A percentile compares a stretch with the other conserved stretches of the same genome.
Evolutionary conservation across 2,888 invertebrate genomes (phyloP).

Genomic region (Himalopsyche anomala): DNA sequence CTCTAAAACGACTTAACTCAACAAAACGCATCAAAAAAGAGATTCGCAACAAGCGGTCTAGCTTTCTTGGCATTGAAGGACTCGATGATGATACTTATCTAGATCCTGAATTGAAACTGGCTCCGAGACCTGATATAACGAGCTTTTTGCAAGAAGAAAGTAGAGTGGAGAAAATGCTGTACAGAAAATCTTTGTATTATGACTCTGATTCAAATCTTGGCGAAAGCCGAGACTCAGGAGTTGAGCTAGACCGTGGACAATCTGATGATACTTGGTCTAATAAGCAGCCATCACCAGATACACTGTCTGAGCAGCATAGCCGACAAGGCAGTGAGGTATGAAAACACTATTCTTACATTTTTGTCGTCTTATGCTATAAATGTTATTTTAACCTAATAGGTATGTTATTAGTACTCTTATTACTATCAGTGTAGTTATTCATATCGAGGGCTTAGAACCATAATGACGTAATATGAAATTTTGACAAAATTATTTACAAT

Average conservation of each 20-base stretch:
- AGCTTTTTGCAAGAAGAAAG: slow-evolving; percentile 88
- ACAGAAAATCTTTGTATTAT: slow-evolving; percentile 83
- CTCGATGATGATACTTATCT: slow-evolving; percentile 82
- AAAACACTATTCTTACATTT: not conserved
- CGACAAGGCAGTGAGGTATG: slow-evolving; percentile 86
- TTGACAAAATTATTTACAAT: no score
- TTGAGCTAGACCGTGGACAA: slow-evolving; percentile 81
- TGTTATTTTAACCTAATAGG: not conserved
- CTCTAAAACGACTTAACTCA: slow-evolving; percentile 86
- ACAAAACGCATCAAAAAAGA: slow-evolving; percentile 92
- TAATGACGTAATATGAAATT: no score
- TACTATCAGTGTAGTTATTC: not conserved
- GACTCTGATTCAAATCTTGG: slow-evolving; percentile 81
- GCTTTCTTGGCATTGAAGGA: slow-evolving; percentile 90
- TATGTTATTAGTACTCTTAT: not conserved
- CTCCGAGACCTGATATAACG: slow-evolving; percentile 88
- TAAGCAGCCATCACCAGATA: slow-evolving; percentile 74
- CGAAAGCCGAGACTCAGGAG: slow-evolving; percentile 88
- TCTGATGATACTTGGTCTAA: slow-evolving; percentile 80
- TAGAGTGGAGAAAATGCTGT: slow-evolving; percentile 85
- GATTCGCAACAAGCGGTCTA: slow-evolving; percentile 88
- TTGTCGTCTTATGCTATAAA: not conserved
- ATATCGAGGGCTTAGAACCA: not conserved
- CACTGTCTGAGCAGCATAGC: slow-evolving; percentile 81
- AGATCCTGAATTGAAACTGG: slow-evolving; percentile 82